Conservation (phyloP, 1,140 invertebrate species). For the Leptinotarsa lineolata region DNA sequence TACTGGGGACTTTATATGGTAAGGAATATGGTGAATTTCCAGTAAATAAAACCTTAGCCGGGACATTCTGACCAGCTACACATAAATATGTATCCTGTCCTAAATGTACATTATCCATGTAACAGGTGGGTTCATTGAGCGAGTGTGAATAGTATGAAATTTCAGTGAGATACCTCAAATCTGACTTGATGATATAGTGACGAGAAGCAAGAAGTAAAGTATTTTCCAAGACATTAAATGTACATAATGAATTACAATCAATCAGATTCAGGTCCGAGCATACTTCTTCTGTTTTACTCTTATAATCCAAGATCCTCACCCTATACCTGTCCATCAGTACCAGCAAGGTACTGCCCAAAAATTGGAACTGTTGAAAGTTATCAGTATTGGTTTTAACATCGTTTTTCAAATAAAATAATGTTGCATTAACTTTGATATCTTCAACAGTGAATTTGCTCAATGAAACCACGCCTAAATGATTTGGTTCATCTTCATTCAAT, state of each 20-base stretch:
- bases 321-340: constrained; percentile 10
- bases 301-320: constrained; percentile 11
- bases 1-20: constrained; percentile 19
- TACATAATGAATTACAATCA: constrained; percentile 21
- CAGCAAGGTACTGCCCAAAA: constrained; percentile 4
- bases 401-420: constrained; percentile 12
- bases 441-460: constrained; percentile 10
- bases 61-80: constrained; percentile 5
- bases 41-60: constrained; percentile 15
- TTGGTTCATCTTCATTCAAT: constrained; percentile 9
- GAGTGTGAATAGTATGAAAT: constrained; percentile 14
- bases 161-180: constrained; percentile 19
- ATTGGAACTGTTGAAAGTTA: constrained; percentile 27
- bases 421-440: constrained; percentile 5
- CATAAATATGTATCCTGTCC: constrained; percentile 17
- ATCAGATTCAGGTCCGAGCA: constrained; percentile 15
- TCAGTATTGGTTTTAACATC: not conserved
- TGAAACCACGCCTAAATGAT: constrained; percentile 11
- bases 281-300: not conserved
- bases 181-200: constrained; percentile 15
- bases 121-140: constrained; percentile 13
- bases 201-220: constrained; percentile 13
- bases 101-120: constrained; percentile 10
- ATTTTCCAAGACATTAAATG: constrained; percentile 9
- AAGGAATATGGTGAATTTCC: constrained; percentile 15